A percentile compares a stretch with the other conserved stretches of the same genome.
phyloP scores from a whole-genome alignment of 1,140 invertebrate species.

The Aphelinus atriplicis region DNA sequence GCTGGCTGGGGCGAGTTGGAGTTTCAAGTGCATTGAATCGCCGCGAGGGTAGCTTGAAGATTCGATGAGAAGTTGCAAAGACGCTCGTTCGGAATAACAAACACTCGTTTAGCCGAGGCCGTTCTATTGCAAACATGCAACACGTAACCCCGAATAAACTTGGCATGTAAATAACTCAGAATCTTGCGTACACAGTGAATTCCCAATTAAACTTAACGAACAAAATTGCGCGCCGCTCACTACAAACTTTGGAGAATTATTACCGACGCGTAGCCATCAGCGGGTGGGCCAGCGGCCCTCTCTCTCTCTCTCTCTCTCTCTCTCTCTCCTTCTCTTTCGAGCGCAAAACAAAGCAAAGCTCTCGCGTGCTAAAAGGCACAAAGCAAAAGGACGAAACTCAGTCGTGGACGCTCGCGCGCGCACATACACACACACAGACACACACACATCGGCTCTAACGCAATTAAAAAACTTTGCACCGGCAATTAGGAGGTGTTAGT shows the following conservation, averaged over 20 bases:
- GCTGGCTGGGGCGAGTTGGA: no score
- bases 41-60: no score
- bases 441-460: background rate
- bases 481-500: constrained; percentile 36
- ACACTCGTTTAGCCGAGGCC: no score
- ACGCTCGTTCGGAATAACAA: no score
- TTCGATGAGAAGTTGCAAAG: no score
- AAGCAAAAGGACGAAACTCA: background rate
- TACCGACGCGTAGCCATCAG: constrained; percentile 20
- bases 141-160: constrained; percentile 1
- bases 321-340: no score
- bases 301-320: no score
- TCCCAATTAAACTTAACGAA: constrained; percentile 37
- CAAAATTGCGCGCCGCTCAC: constrained; percentile 20
- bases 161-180: constrained; percentile 28
- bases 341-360: no score
- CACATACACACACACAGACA: background rate
- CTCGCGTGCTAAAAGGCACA: background rate
- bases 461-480: constrained; percentile 38
- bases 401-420: no score
- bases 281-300: no score
- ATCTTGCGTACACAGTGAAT: constrained; percentile 16
- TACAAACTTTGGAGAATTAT: constrained; percentile 29
- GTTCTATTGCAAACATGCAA: constrained; percentile 4
- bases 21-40: no score